Conservation (phyloP, 2,113 vertebrate species). For the Calyptomena viridis region DNA sequence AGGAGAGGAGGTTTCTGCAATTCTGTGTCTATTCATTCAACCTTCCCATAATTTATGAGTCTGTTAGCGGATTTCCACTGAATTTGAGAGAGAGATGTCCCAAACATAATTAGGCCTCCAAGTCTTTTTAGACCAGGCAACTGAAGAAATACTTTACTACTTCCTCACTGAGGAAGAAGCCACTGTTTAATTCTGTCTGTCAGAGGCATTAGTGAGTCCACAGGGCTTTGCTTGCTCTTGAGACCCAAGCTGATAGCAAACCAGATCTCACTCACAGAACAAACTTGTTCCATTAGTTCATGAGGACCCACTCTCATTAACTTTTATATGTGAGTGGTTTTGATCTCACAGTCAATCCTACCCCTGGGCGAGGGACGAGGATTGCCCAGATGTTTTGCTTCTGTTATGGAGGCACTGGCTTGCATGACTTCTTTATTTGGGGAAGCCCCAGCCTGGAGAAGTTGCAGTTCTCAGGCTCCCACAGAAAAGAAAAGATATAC, state of each 20-base stretch:
- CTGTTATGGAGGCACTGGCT: neutral
- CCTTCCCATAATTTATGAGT: neutral
- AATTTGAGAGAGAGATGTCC: neutral
- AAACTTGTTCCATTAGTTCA: neutral
- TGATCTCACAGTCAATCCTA: neutral
- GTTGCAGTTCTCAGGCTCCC: neutral
- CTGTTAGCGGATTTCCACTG: neutral
- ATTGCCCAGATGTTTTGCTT: neutral
- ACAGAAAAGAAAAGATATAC: neutral
- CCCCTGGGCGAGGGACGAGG: neutral
- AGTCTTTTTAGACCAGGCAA: neutral
- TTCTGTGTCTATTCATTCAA: neutral
- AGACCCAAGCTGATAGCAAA: neutral
- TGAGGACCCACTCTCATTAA: neutral
- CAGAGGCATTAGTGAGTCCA: neutral
- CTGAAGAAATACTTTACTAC: neutral
- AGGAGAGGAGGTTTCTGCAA: neutral
- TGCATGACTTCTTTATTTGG: neutral
- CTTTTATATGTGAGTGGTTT: accelerated
- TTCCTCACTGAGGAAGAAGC: neutral
- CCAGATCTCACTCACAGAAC: neutral
- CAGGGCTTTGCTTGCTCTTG: neutral
- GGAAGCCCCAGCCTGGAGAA: neutral
- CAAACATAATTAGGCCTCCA: neutral
- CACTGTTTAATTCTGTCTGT: accelerated